Percentiles rank a stretch among this genome's conserved stretches.
Evolutionary conservation across 2,888 invertebrate species (phyloP).

Genomic region (Balanococcus diminutus): DNA sequence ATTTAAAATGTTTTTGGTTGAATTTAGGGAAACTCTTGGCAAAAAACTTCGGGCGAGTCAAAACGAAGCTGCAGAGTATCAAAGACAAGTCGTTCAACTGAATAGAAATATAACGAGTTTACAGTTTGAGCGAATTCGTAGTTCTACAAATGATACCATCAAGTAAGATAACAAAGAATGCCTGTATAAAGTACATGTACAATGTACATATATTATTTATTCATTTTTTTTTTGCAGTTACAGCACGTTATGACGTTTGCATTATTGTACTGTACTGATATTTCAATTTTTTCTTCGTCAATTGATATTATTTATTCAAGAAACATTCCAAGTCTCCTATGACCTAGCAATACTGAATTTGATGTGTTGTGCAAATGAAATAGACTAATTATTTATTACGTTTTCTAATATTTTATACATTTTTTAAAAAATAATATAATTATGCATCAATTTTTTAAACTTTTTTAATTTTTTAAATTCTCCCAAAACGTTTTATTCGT

Average conservation of each 20-base stretch:
- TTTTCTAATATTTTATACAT: too few relatives aligned
- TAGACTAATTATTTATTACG: too few relatives aligned
- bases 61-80: conserved; percentile 40
- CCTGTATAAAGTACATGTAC: not conserved
- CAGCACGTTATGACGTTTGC: not conserved
- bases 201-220: not conserved
- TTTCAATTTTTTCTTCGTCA: too few relatives aligned
- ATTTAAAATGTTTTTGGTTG: not conserved
- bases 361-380: too few relatives aligned
- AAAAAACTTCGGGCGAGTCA: conserved; percentile 4
- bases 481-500: too few relatives aligned
- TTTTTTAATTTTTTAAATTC: too few relatives aligned
- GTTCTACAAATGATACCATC: not conserved
- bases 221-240: conserved; percentile 6
- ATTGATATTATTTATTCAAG: too few relatives aligned
- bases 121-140: conserved; percentile 31
- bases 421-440: too few relatives aligned
- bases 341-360: too few relatives aligned
- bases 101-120: conserved; percentile 34
- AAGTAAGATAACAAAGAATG: not conserved
- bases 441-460: too few relatives aligned
- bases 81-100: conserved; percentile 20
- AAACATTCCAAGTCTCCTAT: too few relatives aligned
- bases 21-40: not conserved
- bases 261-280: too few relatives aligned